Evolutionary conservation across 2,888 invertebrate species (phyloP).

Genomic region (Strigamia crassipes): DNA sequence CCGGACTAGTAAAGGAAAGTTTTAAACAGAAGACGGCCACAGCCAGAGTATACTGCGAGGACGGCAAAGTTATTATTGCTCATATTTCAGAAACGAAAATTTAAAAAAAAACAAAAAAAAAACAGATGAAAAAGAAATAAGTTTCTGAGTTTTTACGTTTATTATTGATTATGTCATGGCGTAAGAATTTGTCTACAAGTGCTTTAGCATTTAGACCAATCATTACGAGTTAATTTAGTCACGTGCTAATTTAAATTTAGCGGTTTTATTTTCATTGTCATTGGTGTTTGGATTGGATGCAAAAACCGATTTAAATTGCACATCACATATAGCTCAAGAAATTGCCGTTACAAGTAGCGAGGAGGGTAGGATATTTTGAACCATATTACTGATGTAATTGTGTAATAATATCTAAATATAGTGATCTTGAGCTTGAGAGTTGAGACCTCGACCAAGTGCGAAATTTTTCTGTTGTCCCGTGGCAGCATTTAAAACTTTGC

Average conservation of each 20-base stretch:
- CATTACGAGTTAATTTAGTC: background rate
- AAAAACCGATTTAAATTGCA: background rate
- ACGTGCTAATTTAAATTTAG: conserved; percentile 10
- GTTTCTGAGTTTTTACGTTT: background rate
- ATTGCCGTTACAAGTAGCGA: background rate
- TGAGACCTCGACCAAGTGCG: background rate
- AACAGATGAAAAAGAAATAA: too few species aligned
- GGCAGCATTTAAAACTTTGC: background rate
- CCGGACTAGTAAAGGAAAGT: too few species aligned
- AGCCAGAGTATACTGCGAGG: too few species aligned
- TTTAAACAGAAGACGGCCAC: too few species aligned
- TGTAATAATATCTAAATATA: background rate
- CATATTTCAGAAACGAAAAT: too few species aligned
- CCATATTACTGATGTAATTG: background rate
- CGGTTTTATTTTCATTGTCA: conserved; percentile 12
- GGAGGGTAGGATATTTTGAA: background rate
- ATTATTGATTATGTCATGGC: background rate
- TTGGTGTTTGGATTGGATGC: background rate
- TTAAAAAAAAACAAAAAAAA: too few species aligned
- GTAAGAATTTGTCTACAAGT: background rate
- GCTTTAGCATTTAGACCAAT: background rate
- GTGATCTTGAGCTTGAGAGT: background rate
- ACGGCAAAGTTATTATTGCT: too few species aligned
- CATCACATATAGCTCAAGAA: background rate
- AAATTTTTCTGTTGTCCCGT: background rate